Percentiles rank a stretch among this genome's conserved stretches.
Evolutionary conservation across 1,140 invertebrate genomes (phyloP).

Genomic region (Dreissena polymorpha): DNA sequence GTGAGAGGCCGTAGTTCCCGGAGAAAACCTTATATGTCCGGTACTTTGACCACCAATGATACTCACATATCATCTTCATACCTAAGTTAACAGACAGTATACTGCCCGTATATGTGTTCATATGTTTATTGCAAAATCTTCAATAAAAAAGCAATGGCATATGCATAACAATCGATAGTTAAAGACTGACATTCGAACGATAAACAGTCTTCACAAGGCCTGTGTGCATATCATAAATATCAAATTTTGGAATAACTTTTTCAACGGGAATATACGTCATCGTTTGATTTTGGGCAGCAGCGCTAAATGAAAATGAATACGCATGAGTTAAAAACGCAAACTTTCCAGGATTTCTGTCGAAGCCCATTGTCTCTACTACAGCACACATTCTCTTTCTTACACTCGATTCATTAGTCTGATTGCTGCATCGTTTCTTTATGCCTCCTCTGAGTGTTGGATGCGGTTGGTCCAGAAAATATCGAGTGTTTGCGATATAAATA

Average conservation of each 20-base stretch:
- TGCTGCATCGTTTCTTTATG: neutral
- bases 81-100: too few species aligned
- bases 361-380: neutral
- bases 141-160: too few species aligned
- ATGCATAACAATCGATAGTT: too few species aligned
- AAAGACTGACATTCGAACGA: too few species aligned
- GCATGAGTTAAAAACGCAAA: neutral
- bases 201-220: neutral
- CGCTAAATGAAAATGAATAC: neutral
- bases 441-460: neutral
- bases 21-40: too few species aligned
- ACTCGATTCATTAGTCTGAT: neutral
- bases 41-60: too few species aligned
- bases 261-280: neutral
- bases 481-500: neutral
- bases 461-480: slow-evolving; percentile 2
- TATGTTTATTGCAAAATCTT: too few species aligned
- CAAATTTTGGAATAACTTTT: neutral
- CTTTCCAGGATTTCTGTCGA: neutral
- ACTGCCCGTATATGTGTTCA: too few species aligned
- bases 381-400: neutral
- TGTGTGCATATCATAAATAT: neutral
- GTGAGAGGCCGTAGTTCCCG: too few species aligned
- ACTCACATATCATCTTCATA: too few species aligned
- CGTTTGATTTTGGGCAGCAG: neutral